Percentiles rank a stretch among this genome's conserved stretches.
These are phyloP conservation scores for Eristalis pertinax DNA, from an alignment of 2,888 invertebrate genomes.

Conservation along the genomic window DNA sequence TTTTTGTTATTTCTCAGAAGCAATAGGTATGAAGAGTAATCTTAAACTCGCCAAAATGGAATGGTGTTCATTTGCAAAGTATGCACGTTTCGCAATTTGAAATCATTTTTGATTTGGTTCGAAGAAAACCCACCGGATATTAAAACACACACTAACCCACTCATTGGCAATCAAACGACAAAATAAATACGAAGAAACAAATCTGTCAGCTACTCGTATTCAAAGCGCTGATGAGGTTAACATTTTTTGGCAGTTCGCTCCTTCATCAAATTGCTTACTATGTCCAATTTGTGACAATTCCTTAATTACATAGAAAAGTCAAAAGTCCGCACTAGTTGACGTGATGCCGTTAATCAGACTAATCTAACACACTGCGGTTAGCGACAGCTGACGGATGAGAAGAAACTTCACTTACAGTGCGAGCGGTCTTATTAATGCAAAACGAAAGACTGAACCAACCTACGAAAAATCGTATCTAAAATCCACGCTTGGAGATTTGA, in stretches of 20 bases:
- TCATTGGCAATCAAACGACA: conserved; percentile 27
- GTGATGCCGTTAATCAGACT: conserved; percentile 58
- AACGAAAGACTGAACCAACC: conserved; percentile 76
- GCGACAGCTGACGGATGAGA: conserved; percentile 43
- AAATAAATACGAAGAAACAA: background rate
- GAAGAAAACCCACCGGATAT: conserved; percentile 51
- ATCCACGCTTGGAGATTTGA: conserved; percentile 61
- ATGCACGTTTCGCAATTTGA: conserved; percentile 54
- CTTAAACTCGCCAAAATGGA: conserved; percentile 13
- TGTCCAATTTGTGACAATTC: conserved; percentile 46
- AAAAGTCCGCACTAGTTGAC: conserved; percentile 9
- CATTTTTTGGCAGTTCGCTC: conserved; percentile 39
- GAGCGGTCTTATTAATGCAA: conserved; percentile 80
- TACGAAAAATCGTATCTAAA: conserved; percentile 64
- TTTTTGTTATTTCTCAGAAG: conserved; percentile 28
- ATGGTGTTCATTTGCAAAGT: conserved; percentile 34
- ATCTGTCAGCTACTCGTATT: conserved; percentile 39
- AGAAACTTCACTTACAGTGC: conserved; percentile 73
- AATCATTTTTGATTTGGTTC: conserved; percentile 53
- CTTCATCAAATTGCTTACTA: conserved; percentile 14
- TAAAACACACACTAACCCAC: conserved; percentile 32
- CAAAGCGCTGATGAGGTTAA: conserved; percentile 25
- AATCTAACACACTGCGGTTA: conserved; percentile 41
- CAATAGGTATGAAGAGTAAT: conserved; percentile 18
- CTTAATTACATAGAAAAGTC: conserved; percentile 39